Evolutionary conservation across 2,888 invertebrate genomes (phyloP).

Genomic region (Microctonus hyperodae): DNA sequence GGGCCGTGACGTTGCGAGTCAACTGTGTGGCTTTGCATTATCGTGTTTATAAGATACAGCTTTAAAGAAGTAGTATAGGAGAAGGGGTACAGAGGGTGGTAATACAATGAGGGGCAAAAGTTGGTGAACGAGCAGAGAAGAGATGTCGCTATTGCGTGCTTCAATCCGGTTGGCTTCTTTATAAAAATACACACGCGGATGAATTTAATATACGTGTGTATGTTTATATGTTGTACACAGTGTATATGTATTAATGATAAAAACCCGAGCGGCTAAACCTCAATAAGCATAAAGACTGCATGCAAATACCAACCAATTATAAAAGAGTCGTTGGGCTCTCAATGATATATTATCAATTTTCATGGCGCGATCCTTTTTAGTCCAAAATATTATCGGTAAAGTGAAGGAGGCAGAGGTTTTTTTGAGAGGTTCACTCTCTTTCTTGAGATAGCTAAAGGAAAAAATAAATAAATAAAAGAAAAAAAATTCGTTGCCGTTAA

Average conservation of each 20-base stretch:
- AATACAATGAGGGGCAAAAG: neutral
- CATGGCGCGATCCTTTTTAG: conserved; percentile 21
- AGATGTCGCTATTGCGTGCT: conserved; percentile 32
- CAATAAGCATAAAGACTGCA: conserved; percentile 34
- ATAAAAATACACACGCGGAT: neutral
- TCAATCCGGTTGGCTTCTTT: conserved; percentile 25
- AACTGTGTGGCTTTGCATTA: neutral
- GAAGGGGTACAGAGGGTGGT: neutral
- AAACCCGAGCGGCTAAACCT: conserved; percentile 34
- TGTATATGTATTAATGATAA: conserved; percentile 33
- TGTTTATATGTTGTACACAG: neutral
- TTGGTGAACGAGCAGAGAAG: conserved; percentile 21
- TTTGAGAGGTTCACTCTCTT: neutral
- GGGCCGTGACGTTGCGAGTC: conserved; percentile 32
- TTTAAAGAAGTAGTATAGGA: too few relatives aligned
- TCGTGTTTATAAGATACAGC: neutral
- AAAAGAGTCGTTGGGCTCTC: conserved; percentile 22
- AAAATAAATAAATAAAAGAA: conserved; percentile 11
- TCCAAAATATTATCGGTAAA: conserved; percentile 26
- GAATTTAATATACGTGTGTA: too few relatives aligned
- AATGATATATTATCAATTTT: conserved; percentile 34
- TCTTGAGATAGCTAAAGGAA: neutral
- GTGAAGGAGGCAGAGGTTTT: neutral
- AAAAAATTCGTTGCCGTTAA: conserved; percentile 29
- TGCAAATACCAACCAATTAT: conserved; percentile 34